phyloP scores from a whole-genome alignment of 2,113 vertebrate species.

The Thermophis baileyi region DNA sequence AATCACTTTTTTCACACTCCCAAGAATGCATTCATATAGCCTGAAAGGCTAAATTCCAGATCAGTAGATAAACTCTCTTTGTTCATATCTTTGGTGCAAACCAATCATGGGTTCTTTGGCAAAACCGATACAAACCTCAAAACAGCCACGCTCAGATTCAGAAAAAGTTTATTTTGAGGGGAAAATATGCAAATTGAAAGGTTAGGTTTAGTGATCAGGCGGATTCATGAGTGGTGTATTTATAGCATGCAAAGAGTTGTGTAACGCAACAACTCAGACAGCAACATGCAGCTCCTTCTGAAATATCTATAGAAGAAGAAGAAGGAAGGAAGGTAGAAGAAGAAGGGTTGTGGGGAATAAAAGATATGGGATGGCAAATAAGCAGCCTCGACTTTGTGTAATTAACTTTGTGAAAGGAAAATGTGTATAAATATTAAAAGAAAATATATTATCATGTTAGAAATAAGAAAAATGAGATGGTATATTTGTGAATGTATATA shows the following conservation, averaged over 20 bases:
- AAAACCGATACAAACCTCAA: not conserved
- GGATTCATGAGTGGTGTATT: not conserved
- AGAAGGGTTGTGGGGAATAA: no score
- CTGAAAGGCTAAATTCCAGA: not conserved
- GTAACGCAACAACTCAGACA: not conserved
- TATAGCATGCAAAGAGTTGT: not conserved
- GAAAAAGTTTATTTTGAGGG: not conserved
- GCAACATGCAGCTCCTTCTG: not conserved
- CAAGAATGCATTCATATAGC: not conserved
- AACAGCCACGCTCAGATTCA: not conserved
- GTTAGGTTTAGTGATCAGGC: not conserved
- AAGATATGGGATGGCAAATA: no score
- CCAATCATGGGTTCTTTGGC: not conserved
- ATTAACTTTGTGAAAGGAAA: no score
- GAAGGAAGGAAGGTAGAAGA: no score
- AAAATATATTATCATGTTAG: no score
- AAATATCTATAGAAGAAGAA: no score
- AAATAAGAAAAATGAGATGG: no score
- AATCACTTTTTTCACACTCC: not conserved
- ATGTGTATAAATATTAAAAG: no score
- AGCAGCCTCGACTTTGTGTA: no score
- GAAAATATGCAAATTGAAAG: not conserved
- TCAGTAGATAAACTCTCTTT: not conserved
- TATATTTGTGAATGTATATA: no score
- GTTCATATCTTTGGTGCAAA: not conserved